Base-by-base conservation (phyloP, 2,113 vertebrate species). In the Xyrauchen texanus region DNA sequence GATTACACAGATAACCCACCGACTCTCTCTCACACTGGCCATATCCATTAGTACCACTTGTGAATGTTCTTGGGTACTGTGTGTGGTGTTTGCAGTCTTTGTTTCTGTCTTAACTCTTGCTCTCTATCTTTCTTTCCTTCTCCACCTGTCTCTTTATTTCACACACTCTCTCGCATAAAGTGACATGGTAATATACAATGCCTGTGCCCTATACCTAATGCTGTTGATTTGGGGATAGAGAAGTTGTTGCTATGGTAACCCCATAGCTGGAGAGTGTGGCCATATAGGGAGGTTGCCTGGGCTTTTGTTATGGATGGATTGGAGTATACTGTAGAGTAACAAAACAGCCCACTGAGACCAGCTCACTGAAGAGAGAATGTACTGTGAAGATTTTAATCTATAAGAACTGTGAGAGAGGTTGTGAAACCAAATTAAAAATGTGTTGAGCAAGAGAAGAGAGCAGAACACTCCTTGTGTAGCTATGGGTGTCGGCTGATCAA, bases 201-300 rank as follows among this genome's bases (percentile, higher is more conserved):
- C 6, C 49, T 68, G 51, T 68, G 49, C 49, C 47, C 67, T 16
- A 52, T 52, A 34, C 67, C 67, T 11, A 52, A 61, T 12, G 21
- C 52, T 12, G 46, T 76, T 42, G 52, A 64, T 53, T 73, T 66
- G 51, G 49, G 80, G 63, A 82, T 65, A 62, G 68, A 53, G 49
- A 52, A 8, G 5, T 45, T 42, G 80, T 82, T 78, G 80, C 75
- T 67, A 82, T 82, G 80, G 80, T 53, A 82, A 82, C 75, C 68
- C 80, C 34, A 53, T 73, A 72, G 68, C 62, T 9, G 47, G 49
- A 44, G 61, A 47, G 8, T 34, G n/a, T 72, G 21, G 65, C 71
- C 8, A 60, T 70, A 71, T 64, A 21, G 34, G 53, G 60, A 8
- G 34, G 47, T 68, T 2, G 67, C 15, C 46, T 52, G 72, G 49